Percentiles rank a stretch among this genome's conserved stretches.
Evolutionary conservation across 2,113 vertebrate genomes (phyloP).

Genomic region (Hemichromis elongatus): DNA sequence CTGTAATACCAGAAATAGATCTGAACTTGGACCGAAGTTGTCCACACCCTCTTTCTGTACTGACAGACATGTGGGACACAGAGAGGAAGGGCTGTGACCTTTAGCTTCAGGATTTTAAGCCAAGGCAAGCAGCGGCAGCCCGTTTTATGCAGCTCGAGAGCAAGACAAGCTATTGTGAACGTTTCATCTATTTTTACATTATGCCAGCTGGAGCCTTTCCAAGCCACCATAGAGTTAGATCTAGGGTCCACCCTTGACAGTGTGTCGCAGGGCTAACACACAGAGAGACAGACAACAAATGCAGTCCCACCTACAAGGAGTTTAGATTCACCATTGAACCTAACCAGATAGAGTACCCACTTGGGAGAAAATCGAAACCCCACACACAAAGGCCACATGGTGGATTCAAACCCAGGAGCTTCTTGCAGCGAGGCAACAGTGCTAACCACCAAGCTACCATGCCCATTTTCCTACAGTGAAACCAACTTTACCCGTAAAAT

Average conservation of each 20-base stretch:
- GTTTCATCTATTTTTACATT: background rate
- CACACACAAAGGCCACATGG: background rate
- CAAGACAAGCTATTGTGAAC: background rate
- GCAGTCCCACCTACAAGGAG: background rate
- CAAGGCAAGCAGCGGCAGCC: background rate
- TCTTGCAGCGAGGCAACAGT: no score
- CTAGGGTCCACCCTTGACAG: background rate
- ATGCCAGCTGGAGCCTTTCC: background rate
- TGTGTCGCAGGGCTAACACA: background rate
- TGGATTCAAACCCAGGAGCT: no score
- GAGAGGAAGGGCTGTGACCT: background rate
- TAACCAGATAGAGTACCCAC: background rate
- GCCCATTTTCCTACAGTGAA: no score
- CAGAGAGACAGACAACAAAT: background rate
- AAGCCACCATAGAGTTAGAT: background rate
- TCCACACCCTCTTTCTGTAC: slow-evolving; percentile 18
- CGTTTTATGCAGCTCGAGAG: background rate
- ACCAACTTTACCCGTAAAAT: no score
- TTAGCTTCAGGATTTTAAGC: background rate
- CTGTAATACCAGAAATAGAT: slow-evolving; percentile 9
- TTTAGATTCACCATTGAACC: background rate
- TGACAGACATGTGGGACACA: slow-evolving; percentile 14
- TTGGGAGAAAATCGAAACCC: background rate
- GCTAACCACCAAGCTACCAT: no score
- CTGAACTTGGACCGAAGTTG: background rate